These are phyloP conservation scores for Drosophila sordidula DNA, from an alignment of 2,888 invertebrate genomes.

Conservation along the genomic window DNA sequence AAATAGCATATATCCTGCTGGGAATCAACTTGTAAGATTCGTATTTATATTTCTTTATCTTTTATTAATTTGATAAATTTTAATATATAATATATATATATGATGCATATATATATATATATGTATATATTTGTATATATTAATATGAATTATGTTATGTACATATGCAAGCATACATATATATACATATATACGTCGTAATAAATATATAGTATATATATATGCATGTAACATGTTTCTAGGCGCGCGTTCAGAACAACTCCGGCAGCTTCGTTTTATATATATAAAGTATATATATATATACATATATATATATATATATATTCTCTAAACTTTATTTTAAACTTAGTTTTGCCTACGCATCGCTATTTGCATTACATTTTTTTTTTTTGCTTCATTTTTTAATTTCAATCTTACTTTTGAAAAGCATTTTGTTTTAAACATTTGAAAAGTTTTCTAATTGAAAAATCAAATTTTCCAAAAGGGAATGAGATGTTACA, in stretches of 20 bases:
- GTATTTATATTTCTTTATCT: constrained; percentile 18
- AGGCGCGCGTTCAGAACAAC: constrained; percentile 18
- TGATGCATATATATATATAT: constrained; percentile 31
- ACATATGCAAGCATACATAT: constrained; percentile 60
- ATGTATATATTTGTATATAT: constrained; percentile 49
- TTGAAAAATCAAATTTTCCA: constrained; percentile 75
- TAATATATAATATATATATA: constrained; percentile 33
- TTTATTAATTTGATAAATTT: constrained; percentile 61
- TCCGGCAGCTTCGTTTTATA: constrained; percentile 24
- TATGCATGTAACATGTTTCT: constrained; percentile 33
- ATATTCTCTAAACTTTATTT: constrained; percentile 51
- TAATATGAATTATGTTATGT: constrained; percentile 69
- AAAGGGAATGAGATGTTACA: constrained; percentile 43
- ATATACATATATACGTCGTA: constrained; percentile 10
- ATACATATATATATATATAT: constrained; percentile 28
- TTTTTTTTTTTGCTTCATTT: not conserved
- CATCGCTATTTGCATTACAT: constrained; percentile 16
- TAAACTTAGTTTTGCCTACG: constrained; percentile 37
- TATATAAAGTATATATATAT: constrained; percentile 20
- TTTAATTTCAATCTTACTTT: constrained; percentile 56
- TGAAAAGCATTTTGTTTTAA: constrained; percentile 59
- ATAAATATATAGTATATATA: constrained; percentile 18
- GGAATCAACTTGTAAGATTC: not conserved
- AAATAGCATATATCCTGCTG: not conserved
- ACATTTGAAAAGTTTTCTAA: constrained; percentile 48